Conservation (phyloP, 1,140 invertebrate genomes). For the Triops cancriformis region DNA sequence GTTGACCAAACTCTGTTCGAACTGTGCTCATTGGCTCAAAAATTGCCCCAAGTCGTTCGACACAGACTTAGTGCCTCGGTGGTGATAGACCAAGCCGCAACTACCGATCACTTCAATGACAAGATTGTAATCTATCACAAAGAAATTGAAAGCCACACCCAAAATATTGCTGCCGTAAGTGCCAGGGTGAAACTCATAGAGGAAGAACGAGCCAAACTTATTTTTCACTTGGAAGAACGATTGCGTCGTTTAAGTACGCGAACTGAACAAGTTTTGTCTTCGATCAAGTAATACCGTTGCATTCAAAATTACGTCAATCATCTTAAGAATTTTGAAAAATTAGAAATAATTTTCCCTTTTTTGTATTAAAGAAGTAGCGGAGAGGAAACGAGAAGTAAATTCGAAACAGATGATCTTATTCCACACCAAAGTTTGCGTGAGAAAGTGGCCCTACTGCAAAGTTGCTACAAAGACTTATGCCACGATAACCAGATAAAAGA, state of each 20-base stretch:
- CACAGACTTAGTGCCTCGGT: neutral
- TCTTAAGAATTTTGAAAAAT: no score
- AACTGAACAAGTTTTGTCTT: neutral
- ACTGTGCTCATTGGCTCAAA: neutral
- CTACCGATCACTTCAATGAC: neutral
- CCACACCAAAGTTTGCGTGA: neutral
- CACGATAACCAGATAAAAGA: neutral
- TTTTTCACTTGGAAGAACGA: neutral
- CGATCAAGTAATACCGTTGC: neutral
- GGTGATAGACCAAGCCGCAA: neutral
- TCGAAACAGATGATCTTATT: neutral
- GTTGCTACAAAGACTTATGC: neutral
- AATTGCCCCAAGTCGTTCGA: neutral
- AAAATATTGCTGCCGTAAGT: neutral
- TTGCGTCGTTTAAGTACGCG: neutral
- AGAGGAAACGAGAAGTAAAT: neutral
- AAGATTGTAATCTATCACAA: neutral
- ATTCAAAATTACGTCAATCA: no score
- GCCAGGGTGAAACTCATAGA: neutral
- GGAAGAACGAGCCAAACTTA: neutral
- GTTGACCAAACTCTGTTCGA: neutral
- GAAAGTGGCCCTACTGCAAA: neutral
- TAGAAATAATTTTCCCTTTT: neutral
- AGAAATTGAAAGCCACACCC: neutral
- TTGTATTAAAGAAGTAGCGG: neutral